A percentile compares a stretch with the other conserved stretches of the same genome.
Evolutionary conservation across 2,888 invertebrate species (phyloP).

Genomic region (Amiota mariae): DNA sequence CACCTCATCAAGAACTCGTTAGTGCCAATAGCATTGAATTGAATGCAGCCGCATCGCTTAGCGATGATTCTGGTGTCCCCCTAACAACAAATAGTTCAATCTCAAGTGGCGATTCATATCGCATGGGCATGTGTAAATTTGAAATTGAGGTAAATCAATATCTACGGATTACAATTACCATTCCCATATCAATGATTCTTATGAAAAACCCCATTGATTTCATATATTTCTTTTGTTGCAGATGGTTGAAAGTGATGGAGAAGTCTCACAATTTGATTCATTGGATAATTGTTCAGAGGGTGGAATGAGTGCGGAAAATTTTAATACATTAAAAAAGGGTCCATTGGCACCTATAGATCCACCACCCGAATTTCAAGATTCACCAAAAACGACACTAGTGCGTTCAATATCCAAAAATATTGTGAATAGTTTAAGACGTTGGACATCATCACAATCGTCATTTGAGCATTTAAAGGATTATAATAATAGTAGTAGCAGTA

Average conservation of each 20-base stretch:
- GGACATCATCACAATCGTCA: conserved; percentile 72
- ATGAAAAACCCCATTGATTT: neutral
- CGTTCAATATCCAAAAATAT: conserved; percentile 69
- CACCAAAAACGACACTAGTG: conserved; percentile 71
- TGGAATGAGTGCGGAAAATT: conserved; percentile 86
- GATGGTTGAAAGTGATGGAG: conserved; percentile 88
- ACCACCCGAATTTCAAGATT: conserved; percentile 86
- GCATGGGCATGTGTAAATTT: conserved; percentile 72
- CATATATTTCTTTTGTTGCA: conserved; percentile 71
- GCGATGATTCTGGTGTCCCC: conserved; percentile 73
- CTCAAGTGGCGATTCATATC: conserved; percentile 73
- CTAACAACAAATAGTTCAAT: conserved; percentile 73
- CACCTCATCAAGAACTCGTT: conserved; percentile 68
- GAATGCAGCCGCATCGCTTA: conserved; percentile 72
- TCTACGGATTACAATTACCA: no score
- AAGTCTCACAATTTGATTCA: conserved; percentile 86
- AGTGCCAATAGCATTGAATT: conserved; percentile 73
- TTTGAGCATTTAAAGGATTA: conserved; percentile 68
- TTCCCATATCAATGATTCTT: neutral
- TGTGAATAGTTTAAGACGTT: conserved; percentile 65
- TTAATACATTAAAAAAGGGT: conserved; percentile 87
- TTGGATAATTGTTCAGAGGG: conserved; percentile 83
- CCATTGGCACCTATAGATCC: conserved; percentile 85
- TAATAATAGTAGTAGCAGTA: neutral
- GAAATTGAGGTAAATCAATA: conserved; percentile 73